Evolutionary conservation across 2,888 invertebrate genomes (phyloP), one percentile per base, ranked within the genome.

Genomic region (Frankliniella intonsa): DNA sequence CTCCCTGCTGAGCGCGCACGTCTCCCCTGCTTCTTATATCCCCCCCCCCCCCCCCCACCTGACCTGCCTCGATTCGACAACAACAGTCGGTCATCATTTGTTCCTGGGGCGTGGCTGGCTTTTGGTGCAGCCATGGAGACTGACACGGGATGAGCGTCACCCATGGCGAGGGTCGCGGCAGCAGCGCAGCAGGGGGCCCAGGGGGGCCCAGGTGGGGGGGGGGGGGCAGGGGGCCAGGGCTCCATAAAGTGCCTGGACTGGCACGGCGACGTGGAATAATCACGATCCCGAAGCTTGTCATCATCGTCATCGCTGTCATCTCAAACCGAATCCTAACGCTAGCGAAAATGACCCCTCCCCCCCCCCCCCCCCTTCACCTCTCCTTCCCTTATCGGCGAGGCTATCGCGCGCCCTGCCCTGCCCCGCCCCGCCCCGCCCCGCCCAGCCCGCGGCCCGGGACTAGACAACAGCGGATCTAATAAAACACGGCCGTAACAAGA

Each of bases 391-490:
- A 76, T 76, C 69, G 25, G 69, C 69, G 25, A 76, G 22, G 25
- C 69, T 12, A 76, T 76, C 69, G 69, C 25, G 14, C 62, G 14
- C 55, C 55, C 55, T 12, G 55, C 3, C 17, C 12, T 14, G 14
- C 55, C 55, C 55, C 55, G 55, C 19, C 14, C 55, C 55, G n/a
- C 55, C 17, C 17, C 14, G 55, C 55, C 55, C 55, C 55, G 11
- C 55, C 8, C n/a, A n/a, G n/a, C n/a, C n/a, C 10, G 51, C 10
- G 51, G 51, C 10, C 8, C 8, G 69, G 25, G 69, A 69, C 22
- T 25, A 76, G 69, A 25, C 69, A 76, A 76, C 69, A 76, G 25
- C 22, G 69, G 69, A 76, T 76, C 69, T 76, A 76, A 76, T 76
- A 76, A 76, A 76, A 76, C 69, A 22, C 22, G 25, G 69, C 25